Evolutionary conservation across 92 coral and sea anemone genomes (phyloP), one percentile per base, ranked within the genome.

Genomic region (Porites divaricata): DNA sequence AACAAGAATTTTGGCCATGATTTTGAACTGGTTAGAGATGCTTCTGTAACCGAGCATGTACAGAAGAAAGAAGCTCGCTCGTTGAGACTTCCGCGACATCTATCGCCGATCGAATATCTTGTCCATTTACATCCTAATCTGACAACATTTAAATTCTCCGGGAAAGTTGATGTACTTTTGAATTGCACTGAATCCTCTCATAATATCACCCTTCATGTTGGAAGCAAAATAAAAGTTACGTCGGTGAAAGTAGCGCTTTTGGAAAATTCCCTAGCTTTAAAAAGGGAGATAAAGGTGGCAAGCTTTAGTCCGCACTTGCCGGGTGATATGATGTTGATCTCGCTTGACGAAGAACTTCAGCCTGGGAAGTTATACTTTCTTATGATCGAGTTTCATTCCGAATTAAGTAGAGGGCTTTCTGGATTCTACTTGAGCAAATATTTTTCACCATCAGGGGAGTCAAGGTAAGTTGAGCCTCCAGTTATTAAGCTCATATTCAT

Each of bases 401-500:
- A 76, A 70, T 79, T 96, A 51, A 83, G 93, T 25, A 93, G 88
- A 9, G 89, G 86, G 74, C 88, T 96, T 14, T 81, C 90, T 15
- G 99, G 99, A 20, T 96, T 96, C 65, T 96, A 96, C 74, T 85
- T 92, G 77, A 96, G 99, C 75, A 92, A 92, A 14, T 96, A 96
- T 81, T 89, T 81, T 78, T 78, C 94, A 9, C 75, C 88, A 64
- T 66, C 83, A 8, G 93, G 91, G 24, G 87, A 93, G 81, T 83
- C 65, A 63, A 89, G 97, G 98, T 95, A 86, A 57, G 91, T 61
- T 67, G 16, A 35, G 45, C 45, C 5, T 35, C 4, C 2, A 35
- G 45, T 35, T 35, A 35, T 35, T 35, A 35, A 35, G 45, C 45
- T 35, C 7, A 35, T 4, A 35, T 35, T 35, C 45, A 35, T 35